Evolutionary conservation across 2,113 vertebrate species (phyloP).

Genomic region (Cepphus grylle): DNA sequence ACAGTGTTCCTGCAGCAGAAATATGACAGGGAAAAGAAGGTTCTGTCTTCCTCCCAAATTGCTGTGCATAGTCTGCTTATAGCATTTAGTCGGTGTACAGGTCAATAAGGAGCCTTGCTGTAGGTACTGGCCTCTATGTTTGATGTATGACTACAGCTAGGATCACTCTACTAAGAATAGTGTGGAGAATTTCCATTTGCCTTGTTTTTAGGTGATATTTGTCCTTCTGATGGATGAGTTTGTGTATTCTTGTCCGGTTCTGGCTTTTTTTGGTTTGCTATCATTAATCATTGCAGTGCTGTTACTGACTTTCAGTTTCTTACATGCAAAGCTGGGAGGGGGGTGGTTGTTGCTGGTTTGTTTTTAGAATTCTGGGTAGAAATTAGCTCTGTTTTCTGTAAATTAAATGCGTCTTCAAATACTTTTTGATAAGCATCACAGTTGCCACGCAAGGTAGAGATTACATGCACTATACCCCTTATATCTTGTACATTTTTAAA

Average conservation of each 20-base stretch:
- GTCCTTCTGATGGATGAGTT: not conserved
- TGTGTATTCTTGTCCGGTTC: not conserved
- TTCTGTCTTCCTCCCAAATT: not conserved
- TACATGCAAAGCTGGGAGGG: not conserved
- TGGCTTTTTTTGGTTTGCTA: not conserved
- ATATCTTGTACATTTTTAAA: not conserved
- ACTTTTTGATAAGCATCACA: not conserved
- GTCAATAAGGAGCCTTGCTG: not conserved
- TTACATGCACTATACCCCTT: not conserved
- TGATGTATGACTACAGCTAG: not conserved
- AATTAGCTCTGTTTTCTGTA: not conserved
- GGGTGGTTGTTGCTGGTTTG: not conserved
- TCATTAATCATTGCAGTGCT: not conserved
- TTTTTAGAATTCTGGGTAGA: not conserved
- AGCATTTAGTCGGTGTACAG: not conserved
- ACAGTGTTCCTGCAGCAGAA: not conserved
- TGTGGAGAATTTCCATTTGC: not conserved
- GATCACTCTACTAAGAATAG: not conserved
- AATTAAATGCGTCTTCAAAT: not conserved
- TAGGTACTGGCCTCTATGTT: not conserved
- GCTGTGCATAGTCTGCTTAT: not conserved
- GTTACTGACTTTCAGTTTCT: not conserved
- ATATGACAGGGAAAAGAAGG: not conserved
- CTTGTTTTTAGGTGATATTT: not conserved
- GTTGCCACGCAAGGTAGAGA: not conserved